Conservation (phyloP, 2,888 invertebrate genomes). For the Caenorhabditis sp. region DNA sequence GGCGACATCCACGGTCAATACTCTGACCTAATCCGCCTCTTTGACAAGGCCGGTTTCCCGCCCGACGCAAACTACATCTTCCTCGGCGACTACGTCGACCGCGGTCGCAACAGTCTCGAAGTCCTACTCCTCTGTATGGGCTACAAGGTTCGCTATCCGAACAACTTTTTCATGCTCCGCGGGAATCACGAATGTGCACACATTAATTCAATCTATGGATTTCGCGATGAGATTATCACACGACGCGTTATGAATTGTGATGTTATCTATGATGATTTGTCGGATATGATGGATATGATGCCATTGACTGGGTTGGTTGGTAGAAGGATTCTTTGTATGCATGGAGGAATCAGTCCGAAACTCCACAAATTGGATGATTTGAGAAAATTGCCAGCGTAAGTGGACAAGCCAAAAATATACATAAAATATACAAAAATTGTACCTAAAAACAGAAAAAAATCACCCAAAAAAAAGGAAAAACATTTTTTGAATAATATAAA, state of each 20-base stretch:
- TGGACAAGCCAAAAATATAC: too few species aligned
- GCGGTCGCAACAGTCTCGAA: constrained; percentile 49
- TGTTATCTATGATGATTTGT: constrained; percentile 9
- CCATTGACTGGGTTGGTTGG: constrained; percentile 74
- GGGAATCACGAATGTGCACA: constrained; percentile 55
- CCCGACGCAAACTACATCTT: constrained; percentile 57
- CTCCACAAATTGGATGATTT: constrained; percentile 39
- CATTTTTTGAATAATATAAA: too few species aligned
- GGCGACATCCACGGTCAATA: constrained; percentile 55
- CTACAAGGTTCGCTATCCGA: constrained; percentile 52
- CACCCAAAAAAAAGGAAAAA: too few species aligned
- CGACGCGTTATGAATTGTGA: constrained; percentile 4
- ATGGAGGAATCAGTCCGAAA: constrained; percentile 49
- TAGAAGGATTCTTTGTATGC: constrained; percentile 74
- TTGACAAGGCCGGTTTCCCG: constrained; percentile 55
- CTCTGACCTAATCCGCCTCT: constrained; percentile 46
- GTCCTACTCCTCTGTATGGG: constrained; percentile 40
- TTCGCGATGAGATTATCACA: constrained; percentile 46
- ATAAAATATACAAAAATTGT: too few species aligned
- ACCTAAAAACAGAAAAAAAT: too few species aligned
- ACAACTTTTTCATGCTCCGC: constrained; percentile 58
- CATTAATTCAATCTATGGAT: constrained; percentile 55
- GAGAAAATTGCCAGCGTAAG: constrained; percentile 19
- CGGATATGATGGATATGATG: constrained; percentile 74
- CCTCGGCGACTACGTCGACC: constrained; percentile 59